Percentiles rank a stretch among this genome's conserved stretches.
Conservation (phyloP, 2,113 vertebrate genomes). For the Taxidea taxus region DNA sequence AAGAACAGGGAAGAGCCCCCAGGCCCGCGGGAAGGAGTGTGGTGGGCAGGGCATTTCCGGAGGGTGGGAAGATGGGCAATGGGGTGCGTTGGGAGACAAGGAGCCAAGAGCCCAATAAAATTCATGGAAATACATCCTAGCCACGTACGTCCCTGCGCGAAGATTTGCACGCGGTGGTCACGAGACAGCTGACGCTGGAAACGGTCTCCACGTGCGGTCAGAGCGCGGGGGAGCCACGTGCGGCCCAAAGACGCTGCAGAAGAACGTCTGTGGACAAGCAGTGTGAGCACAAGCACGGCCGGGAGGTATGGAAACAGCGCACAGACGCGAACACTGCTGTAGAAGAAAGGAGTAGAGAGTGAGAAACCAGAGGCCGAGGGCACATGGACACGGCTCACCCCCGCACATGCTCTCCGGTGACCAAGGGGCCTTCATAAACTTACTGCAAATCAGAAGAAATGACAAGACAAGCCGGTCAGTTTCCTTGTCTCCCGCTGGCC, state of each 20-base stretch:
- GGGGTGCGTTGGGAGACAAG: too few relatives aligned
- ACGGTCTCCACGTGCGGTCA: fast-evolving
- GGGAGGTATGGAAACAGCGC: background rate
- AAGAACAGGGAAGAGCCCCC: background rate
- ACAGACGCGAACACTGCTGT: background rate
- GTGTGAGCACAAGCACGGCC: background rate
- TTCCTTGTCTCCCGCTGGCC: constrained; percentile 2
- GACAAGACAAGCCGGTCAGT: constrained; percentile 44
- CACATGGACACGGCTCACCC: fast-evolving
- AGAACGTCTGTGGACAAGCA: background rate
- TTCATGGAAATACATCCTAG: background rate
- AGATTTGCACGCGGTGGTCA: background rate
- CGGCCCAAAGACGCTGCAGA: fast-evolving
- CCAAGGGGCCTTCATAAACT: fast-evolving
- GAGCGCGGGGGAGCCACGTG: fast-evolving
- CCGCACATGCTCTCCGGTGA: background rate
- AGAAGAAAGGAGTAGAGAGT: background rate
- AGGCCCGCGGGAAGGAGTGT: fast-evolving
- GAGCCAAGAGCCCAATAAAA: background rate
- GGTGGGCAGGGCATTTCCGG: fast-evolving
- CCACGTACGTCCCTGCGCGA: background rate
- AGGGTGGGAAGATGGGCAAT: background rate
- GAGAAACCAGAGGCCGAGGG: fast-evolving
- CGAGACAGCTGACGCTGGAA: fast-evolving
- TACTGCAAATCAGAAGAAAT: constrained; percentile 6